Conservation (phyloP, 2,113 vertebrate genomes). For the Scomber japonicus region DNA sequence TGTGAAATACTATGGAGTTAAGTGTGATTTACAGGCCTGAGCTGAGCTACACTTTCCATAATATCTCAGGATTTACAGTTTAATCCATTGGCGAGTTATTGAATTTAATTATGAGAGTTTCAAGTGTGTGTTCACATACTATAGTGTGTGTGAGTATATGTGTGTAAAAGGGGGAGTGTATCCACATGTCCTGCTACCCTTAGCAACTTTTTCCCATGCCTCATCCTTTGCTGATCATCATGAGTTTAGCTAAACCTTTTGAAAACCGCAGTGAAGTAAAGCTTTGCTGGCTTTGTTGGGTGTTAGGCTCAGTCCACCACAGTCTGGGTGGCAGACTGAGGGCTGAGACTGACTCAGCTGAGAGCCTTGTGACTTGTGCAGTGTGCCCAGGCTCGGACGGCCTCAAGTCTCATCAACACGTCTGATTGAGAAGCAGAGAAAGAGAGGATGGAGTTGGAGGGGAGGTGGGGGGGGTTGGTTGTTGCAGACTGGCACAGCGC, state of each 20-base stretch:
- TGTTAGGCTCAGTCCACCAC: constrained; percentile 57
- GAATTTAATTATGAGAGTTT: constrained; percentile 54
- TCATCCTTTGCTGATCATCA: constrained; percentile 65
- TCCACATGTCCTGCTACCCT: constrained; percentile 16
- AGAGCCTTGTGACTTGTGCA: constrained; percentile 74
- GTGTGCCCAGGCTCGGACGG: constrained; percentile 49
- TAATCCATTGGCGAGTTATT: constrained; percentile 57
- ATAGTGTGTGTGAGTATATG: constrained; percentile 2
- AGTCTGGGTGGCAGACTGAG: constrained; percentile 75
- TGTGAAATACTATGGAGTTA: constrained; percentile 53
- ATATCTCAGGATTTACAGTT: constrained; percentile 55
- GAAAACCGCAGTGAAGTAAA: constrained; percentile 62
- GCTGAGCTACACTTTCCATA: constrained; percentile 67
- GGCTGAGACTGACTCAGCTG: constrained; percentile 72
- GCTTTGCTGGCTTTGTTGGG: constrained; percentile 56
- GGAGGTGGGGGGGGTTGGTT: not conserved
- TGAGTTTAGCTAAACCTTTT: constrained; percentile 64
- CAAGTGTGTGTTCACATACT: not conserved
- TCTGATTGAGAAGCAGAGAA: constrained; percentile 33
- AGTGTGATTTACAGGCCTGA: constrained; percentile 55
- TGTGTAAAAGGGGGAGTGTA: not conserved
- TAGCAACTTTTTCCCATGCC: constrained; percentile 63
- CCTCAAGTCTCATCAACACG: constrained; percentile 51
- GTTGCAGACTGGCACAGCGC: constrained; percentile 57
- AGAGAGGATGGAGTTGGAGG: not conserved